Evolutionary conservation across 2,888 invertebrate genomes (phyloP).

Genomic region (Anoplius nigerrimus): DNA sequence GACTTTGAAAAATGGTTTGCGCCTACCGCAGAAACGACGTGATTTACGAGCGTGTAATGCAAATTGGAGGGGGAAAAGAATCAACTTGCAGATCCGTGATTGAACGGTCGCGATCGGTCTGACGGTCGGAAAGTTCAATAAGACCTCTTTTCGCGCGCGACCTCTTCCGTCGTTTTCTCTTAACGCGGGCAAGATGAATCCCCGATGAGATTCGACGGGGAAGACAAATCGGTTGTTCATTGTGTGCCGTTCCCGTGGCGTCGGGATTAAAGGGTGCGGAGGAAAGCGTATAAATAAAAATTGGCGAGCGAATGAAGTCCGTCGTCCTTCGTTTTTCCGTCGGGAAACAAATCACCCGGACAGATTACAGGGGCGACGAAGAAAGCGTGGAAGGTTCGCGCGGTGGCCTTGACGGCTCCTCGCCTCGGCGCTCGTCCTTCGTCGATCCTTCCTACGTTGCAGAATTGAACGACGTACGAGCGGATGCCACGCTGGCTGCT

Average conservation of each 20-base stretch:
- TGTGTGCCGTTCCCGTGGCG: background rate
- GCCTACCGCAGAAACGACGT: too few relatives aligned
- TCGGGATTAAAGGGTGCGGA: background rate
- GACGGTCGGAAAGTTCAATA: too few relatives aligned
- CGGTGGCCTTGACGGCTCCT: slow-evolving; percentile 1
- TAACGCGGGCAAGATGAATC: background rate
- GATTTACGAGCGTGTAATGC: too few relatives aligned
- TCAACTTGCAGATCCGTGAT: too few relatives aligned
- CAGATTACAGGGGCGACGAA: slow-evolving; percentile 10
- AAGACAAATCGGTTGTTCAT: background rate
- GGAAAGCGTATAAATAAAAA: background rate
- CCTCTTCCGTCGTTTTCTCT: too few relatives aligned
- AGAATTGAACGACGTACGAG: too few relatives aligned
- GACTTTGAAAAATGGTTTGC: too few relatives aligned
- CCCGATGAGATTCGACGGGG: background rate
- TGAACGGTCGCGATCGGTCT: too few relatives aligned
- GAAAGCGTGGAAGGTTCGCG: slow-evolving; percentile 10
- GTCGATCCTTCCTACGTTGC: too few relatives aligned
- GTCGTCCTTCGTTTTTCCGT: slow-evolving; percentile 15
- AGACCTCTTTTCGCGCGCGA: too few relatives aligned
- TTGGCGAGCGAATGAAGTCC: slow-evolving; percentile 6
- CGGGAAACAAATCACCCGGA: slow-evolving; percentile 15
- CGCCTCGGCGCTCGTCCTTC: background rate
- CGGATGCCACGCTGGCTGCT: too few relatives aligned
- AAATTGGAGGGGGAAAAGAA: too few relatives aligned